A percentile compares a stretch with the other conserved stretches of the same genome.
Evolutionary conservation across 2,113 vertebrate species (phyloP).

Genomic region (Larimichthys polyactis): DNA sequence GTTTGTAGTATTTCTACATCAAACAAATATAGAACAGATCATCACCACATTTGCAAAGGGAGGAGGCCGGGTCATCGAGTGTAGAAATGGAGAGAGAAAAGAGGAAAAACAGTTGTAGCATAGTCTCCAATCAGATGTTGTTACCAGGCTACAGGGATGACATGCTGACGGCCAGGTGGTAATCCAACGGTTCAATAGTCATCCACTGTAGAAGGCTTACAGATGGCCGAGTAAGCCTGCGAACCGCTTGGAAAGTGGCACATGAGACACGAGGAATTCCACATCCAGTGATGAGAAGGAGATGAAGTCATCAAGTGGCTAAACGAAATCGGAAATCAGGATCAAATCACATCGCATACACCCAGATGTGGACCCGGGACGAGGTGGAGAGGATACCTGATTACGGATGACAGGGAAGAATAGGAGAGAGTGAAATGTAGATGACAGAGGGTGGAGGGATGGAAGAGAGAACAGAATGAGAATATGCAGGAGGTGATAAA

Average conservation of each 20-base stretch:
- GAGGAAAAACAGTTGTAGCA: background rate
- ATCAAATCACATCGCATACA: slow-evolving; percentile 32
- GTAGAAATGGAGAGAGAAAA: background rate
- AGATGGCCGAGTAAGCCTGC: slow-evolving; percentile 8
- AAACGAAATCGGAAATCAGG: slow-evolving; percentile 38
- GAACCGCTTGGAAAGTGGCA: slow-evolving; percentile 17
- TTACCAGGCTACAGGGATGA: slow-evolving; percentile 24
- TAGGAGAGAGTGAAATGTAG: slow-evolving; percentile 1
- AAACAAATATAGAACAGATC: slow-evolving; percentile 22
- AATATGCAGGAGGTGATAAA: slow-evolving; percentile 10
- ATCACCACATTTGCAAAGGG: slow-evolving; percentile 4
- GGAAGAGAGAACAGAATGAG: background rate
- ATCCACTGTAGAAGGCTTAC: slow-evolving; percentile 15
- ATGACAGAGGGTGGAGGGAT: background rate
- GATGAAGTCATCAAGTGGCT: slow-evolving; percentile 69
- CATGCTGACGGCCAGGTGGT: slow-evolving; percentile 23
- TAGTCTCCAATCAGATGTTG: slow-evolving; percentile 13
- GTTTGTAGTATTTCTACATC: background rate
- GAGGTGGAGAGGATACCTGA: slow-evolving; percentile 31
- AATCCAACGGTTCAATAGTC: slow-evolving; percentile 26
- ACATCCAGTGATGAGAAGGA: slow-evolving; percentile 60
- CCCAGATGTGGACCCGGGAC: slow-evolving; percentile 57
- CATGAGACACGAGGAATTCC: slow-evolving; percentile 26
- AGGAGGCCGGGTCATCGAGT: background rate
- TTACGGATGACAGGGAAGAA: slow-evolving; percentile 35